A percentile compares a stretch with the other conserved stretches of the same genome.
These are phyloP conservation scores for Zootoca vivipara DNA, from an alignment of 2,113 vertebrate genomes.

Conservation along the genomic window DNA sequence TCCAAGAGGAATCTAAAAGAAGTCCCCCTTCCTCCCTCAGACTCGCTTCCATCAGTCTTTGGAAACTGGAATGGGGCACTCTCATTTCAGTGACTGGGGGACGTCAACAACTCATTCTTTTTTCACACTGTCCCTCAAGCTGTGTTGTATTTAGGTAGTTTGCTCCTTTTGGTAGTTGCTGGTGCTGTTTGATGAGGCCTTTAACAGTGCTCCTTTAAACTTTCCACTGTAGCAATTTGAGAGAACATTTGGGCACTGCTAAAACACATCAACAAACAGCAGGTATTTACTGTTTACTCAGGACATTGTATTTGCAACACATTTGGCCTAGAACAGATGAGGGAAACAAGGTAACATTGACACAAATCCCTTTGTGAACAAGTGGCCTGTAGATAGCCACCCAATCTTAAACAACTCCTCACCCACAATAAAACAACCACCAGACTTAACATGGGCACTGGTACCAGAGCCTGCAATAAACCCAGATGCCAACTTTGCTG, in stretches of 20 bases:
- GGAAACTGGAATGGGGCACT: not conserved
- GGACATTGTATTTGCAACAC: not conserved
- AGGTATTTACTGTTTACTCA: not conserved
- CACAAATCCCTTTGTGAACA: not conserved
- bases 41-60: not conserved
- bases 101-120: slow-evolving; percentile 9
- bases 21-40: not conserved
- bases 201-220: not conserved
- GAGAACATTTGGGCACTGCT: not conserved
- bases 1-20: slow-evolving; percentile 15
- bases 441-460: no score
- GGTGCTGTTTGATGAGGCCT: not conserved
- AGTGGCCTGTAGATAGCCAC: no score
- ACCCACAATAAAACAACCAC: no score
- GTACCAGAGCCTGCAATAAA: no score
- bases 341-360: not conserved
- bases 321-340: not conserved
- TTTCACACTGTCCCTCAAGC: not conserved
- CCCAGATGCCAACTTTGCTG: no score
- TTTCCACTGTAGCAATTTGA: not conserved
- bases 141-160: not conserved
- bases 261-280: not conserved
- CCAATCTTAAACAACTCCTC: no score
- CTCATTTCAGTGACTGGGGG: slow-evolving; percentile 15
- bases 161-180: not conserved